Percentiles rank a stretch among this genome's conserved stretches.
Evolutionary conservation across 2,888 invertebrate genomes (phyloP).

Genomic region (Ametastegia equiseti): DNA sequence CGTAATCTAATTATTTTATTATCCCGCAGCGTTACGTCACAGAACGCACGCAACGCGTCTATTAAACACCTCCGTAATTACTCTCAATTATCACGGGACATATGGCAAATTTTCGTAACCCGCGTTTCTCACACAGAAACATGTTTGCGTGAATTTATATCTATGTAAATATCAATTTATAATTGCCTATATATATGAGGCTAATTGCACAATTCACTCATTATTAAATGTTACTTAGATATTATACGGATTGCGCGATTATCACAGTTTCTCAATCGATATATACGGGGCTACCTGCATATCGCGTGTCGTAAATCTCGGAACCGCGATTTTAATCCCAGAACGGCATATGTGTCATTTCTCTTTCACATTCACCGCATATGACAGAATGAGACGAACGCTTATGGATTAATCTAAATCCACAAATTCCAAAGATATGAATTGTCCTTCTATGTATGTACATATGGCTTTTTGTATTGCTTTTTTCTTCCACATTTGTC

Average conservation of each 20-base stretch:
- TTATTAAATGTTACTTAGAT: not conserved
- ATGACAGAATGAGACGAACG: no score
- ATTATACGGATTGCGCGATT: not conserved
- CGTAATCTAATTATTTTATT: conserved; percentile 28
- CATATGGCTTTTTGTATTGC: no score
- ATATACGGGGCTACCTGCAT: no score
- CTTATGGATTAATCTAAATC: no score
- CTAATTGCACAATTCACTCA: not conserved
- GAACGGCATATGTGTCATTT: no score
- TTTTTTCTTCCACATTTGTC: no score
- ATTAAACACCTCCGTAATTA: conserved; percentile 15
- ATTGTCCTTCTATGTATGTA: no score
- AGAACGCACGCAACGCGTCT: conserved; percentile 19
- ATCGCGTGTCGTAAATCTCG: no score
- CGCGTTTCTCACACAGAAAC: not conserved
- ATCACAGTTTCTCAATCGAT: conserved; percentile 12
- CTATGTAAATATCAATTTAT: not conserved
- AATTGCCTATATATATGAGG: not conserved
- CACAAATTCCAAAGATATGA: no score
- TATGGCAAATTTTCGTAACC: conserved; percentile 24
- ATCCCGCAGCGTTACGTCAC: not conserved
- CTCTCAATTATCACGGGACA: not conserved
- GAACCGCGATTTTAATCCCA: no score
- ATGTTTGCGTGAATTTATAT: not conserved
- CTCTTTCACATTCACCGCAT: no score